Conservation (phyloP, 2,888 invertebrate genomes). For the Mythimna loreyi region DNA sequence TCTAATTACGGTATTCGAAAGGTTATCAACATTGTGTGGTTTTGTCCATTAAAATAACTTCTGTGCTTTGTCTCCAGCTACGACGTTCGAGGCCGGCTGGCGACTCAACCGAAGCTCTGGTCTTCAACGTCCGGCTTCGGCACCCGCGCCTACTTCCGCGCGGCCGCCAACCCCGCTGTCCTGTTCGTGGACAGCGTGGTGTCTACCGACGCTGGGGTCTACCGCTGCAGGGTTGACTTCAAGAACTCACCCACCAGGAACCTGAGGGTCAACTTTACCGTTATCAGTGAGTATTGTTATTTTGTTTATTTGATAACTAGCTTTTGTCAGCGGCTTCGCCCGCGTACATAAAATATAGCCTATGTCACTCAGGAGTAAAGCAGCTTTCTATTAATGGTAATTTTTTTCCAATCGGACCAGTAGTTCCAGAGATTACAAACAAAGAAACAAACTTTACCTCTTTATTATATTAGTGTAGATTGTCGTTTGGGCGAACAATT, state of each 20-base stretch:
- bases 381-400: no score
- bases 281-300: slow-evolving; percentile 94
- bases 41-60: background rate
- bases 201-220: slow-evolving; percentile 95
- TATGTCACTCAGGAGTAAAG: no score
- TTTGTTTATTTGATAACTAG: no score
- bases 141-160: slow-evolving; percentile 94
- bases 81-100: slow-evolving; percentile 94
- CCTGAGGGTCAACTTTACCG: slow-evolving; percentile 96
- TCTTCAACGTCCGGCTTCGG: slow-evolving; percentile 94
- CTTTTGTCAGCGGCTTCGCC: no score
- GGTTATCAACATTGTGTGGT: no score
- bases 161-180: slow-evolving; percentile 94
- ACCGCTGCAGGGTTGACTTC: slow-evolving; percentile 97
- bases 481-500: no score
- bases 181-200: slow-evolving; percentile 94
- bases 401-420: no score
- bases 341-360: no score
- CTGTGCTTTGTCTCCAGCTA: slow-evolving; percentile 87
- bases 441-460: no score
- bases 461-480: no score
- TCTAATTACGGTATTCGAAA: no score
- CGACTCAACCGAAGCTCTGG: slow-evolving; percentile 95
- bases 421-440: no score
- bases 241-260: slow-evolving; percentile 97